Conservation (phyloP, 2,888 invertebrate species). For the Drosophila histrio region DNA sequence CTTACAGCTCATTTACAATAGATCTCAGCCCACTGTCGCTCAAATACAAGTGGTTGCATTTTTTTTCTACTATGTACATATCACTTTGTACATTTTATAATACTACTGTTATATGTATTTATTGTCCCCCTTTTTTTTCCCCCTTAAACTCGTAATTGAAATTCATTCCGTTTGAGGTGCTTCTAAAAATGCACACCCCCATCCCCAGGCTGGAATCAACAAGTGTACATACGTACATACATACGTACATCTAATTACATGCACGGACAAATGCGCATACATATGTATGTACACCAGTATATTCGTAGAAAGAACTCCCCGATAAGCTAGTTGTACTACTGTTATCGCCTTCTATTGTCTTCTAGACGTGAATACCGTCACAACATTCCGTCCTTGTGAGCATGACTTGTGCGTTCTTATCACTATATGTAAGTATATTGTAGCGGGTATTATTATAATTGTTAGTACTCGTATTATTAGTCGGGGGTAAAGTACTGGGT, state of each 20-base stretch:
- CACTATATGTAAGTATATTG: slow-evolving; percentile 1
- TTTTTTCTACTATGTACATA: too few relatives aligned
- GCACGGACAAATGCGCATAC: too few relatives aligned
- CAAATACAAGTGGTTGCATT: too few relatives aligned
- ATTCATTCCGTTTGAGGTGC: neutral
- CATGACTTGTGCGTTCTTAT: slow-evolving; percentile 45
- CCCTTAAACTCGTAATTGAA: neutral
- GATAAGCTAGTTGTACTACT: slow-evolving; percentile 41
- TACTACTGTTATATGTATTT: too few relatives aligned
- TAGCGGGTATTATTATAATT: slow-evolving; percentile 20
- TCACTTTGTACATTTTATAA: too few relatives aligned
- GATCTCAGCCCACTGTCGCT: too few relatives aligned
- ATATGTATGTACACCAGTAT: neutral
- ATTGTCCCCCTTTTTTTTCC: too few relatives aligned
- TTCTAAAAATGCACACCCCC: neutral
- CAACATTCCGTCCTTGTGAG: slow-evolving; percentile 41
- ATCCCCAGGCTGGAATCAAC: neutral
- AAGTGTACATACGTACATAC: neutral
- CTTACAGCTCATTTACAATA: too few relatives aligned
- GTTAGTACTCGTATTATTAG: slow-evolving; percentile 18
- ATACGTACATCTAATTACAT: neutral
- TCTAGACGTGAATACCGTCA: slow-evolving; percentile 9
- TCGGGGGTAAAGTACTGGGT: slow-evolving; percentile 6
- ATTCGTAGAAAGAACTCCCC: neutral
- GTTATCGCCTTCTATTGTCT: slow-evolving; percentile 35